These are phyloP conservation scores for Horisme vitalbata DNA, from an alignment of 2,888 invertebrate species.

Conservation along the genomic window DNA sequence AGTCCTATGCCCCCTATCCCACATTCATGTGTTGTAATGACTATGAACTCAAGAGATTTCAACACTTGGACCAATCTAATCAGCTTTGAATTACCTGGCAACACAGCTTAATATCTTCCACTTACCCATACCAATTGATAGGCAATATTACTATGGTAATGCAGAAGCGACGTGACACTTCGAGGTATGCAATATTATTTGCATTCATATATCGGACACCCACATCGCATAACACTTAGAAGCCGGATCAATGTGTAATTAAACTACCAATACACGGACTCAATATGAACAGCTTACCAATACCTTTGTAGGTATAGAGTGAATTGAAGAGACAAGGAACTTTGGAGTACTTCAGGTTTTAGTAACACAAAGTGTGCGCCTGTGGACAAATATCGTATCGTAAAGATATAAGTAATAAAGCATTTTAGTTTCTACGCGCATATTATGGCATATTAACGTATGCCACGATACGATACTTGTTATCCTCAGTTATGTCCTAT, in stretches of 20 bases:
- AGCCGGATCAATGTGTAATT: conserved; percentile 79
- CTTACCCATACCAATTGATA: conserved; percentile 23
- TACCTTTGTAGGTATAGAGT: conserved; percentile 49
- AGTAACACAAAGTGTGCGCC: not conserved
- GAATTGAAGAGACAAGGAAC: conserved; percentile 36
- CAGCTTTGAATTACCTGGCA: conserved; percentile 15
- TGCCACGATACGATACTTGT: no score
- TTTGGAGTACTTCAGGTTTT: not conserved
- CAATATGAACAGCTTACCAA: conserved; percentile 68
- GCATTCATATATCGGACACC: conserved; percentile 78
- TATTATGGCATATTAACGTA: no score
- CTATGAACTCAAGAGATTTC: conserved; percentile 11
- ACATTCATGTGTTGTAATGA: no score
- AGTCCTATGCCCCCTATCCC: no score
- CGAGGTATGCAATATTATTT: conserved; percentile 47
- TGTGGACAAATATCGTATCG: no score
- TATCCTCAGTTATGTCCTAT: no score
- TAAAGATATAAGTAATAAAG: no score
- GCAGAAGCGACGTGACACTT: conserved; percentile 55
- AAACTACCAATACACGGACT: conserved; percentile 80
- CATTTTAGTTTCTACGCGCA: no score
- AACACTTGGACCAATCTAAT: conserved; percentile 13
- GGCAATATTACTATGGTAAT: conserved; percentile 50
- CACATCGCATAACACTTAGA: conserved; percentile 71
- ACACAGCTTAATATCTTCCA: conserved; percentile 19